Evolutionary conservation across 2,888 invertebrate species (phyloP), one percentile per base, ranked within the genome.

Genomic region (Agriopis aurantiaria): DNA sequence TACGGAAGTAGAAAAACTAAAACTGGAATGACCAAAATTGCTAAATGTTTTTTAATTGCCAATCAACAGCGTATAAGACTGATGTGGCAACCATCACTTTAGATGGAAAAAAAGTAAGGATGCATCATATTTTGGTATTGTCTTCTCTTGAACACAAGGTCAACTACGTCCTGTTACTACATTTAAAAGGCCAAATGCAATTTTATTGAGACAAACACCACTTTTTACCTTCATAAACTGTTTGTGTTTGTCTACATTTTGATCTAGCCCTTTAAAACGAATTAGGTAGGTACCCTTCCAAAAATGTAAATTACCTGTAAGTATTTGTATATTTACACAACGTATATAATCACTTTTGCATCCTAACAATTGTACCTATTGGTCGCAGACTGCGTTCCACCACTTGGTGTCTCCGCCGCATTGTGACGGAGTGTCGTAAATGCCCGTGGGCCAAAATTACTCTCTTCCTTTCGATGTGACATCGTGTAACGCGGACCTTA

Each of bases 391-490:
- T 58, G 58, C 57, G 40, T 60, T n/a, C 40, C 49, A 23, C 46
- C 49, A 10, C 45, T 49, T 14, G 40, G 9, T 41, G 41, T 60
- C 40, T 63, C 63, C 53, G 63, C 8, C 63, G 46, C 45, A 7
- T 53, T 63, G 62, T 62, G 43, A 59, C 14, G 11, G n/a, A 62
- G 45, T 63, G 52, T 7, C 63, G 63, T 46, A 63, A 63, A n/a
- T 55, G 62, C 48, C 49, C 58, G 40, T 46, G 71, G 57, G 61
- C 55, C 58, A 61, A 75, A 77, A 78, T 73, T 51, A 63, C 58
- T 52, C 59, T 74, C 69, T 76, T 78, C 69, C 71, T 73, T 71
- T 72, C 53, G 43, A 62, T 61, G 53, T 71, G 45, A 67, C 57
- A 49, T 48, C 40, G 49, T 56, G 23, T 67, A 40, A 68, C 66